Conservation (phyloP, 2,113 vertebrate species). For the Sialia sialis region DNA sequence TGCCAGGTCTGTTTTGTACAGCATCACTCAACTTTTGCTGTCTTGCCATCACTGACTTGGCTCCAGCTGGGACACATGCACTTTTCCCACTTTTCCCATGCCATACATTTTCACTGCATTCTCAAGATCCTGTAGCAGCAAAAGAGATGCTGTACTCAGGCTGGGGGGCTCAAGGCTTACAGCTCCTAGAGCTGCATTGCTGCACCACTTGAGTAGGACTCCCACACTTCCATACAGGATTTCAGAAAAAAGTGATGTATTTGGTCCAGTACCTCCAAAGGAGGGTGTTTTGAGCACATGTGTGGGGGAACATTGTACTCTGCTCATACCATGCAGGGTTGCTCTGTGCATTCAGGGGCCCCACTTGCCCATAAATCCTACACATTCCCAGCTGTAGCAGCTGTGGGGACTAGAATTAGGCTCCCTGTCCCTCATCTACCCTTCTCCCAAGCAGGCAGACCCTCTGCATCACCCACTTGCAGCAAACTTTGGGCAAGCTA, state of each 20-base stretch:
- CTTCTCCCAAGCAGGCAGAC: not conserved
- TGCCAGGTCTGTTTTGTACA: not conserved
- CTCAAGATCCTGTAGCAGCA: not conserved
- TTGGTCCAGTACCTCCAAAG: not conserved
- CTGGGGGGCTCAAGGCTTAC: not conserved
- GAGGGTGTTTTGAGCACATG: fast-evolving
- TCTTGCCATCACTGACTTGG: not conserved
- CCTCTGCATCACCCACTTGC: not conserved
- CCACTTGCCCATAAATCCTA: not conserved
- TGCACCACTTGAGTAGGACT: not conserved
- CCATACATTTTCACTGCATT: not conserved
- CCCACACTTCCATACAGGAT: not conserved
- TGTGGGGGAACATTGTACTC: fast-evolving
- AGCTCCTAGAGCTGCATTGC: not conserved
- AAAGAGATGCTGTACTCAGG: not conserved
- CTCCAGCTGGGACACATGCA: not conserved
- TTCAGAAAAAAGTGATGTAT: not conserved
- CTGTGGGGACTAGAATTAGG: not conserved
- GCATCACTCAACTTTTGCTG: not conserved
- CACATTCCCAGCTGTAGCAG: not conserved
- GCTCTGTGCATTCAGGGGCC: not conserved
- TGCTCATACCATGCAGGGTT: not conserved
- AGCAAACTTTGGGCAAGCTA: not conserved
- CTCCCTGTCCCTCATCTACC: fast-evolving
- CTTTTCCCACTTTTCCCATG: not conserved